Percentiles rank a stretch among this genome's conserved stretches.
phyloP scores from a whole-genome alignment of 1,140 invertebrate species.

The Patella vulgata region DNA sequence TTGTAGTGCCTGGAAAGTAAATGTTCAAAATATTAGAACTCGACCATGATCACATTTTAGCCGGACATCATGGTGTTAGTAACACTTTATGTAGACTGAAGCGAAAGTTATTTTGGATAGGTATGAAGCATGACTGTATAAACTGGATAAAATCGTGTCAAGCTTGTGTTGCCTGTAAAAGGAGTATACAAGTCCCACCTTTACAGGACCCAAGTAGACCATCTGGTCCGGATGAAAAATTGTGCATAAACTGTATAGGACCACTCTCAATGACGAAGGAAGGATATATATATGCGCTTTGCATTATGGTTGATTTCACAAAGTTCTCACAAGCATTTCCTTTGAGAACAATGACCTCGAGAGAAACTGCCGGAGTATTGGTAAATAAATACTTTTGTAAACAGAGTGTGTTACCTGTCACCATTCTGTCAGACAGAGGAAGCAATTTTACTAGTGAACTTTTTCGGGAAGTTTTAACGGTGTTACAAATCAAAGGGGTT shows the following conservation, averaged over 20 bases:
- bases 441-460: constrained; percentile 17
- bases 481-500: constrained; percentile 14
- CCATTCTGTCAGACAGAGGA: constrained; percentile 20
- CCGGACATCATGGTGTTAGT: too few relatives aligned
- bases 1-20: too few relatives aligned
- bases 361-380: not conserved
- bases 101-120: constrained; percentile 20
- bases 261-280: constrained; percentile 10
- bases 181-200: constrained; percentile 10
- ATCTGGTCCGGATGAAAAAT: constrained; percentile 18
- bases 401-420: constrained; percentile 19
- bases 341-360: not conserved
- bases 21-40: too few relatives aligned
- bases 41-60: too few relatives aligned
- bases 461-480: constrained; percentile 27
- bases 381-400: not conserved
- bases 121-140: constrained; percentile 13
- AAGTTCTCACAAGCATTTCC: constrained; percentile 3
- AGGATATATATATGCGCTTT: constrained; percentile 4
- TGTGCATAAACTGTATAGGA: constrained; percentile 26
- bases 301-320: constrained; percentile 6
- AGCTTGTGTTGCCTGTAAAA: too few relatives aligned
- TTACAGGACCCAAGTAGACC: constrained; percentile 13
- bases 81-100: too few relatives aligned
- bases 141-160: constrained; percentile 17